Evolutionary conservation across 2,888 invertebrate species (phyloP), one percentile per base, ranked within the genome.

Genomic region (Epirrhoe alternata): DNA sequence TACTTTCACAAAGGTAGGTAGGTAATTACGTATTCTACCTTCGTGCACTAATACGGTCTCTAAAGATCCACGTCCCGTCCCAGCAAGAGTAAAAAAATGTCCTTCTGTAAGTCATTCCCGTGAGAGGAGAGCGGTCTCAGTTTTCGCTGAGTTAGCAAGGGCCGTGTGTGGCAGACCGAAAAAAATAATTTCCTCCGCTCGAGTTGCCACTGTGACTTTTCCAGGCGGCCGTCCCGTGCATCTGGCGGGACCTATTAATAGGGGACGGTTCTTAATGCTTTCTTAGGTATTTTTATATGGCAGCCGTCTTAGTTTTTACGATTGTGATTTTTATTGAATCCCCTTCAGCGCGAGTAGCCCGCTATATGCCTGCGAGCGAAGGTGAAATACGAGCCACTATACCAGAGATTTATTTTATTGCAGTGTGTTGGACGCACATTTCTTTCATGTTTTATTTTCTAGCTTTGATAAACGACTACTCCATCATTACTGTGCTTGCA

Each of bases 291-390:
- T 92, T 92, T 92, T 92, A 92, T 92, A 89, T 87, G 88, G 86
- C 85, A 81, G 84, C 85, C 89, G 84, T 85, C 86, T 88, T 88
- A 90, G 88, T 89, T 92, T 91, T 92, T 92, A 93, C 89, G 92
- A 92, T 89, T 89, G 89, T 89, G 92, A 91, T 90, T 92, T 92
- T 93, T 92, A 92, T 92, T 90, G 88, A 89, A 92, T 87, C 86
- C 81, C 85, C 81, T 81, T 82, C 82, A 83, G 79, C 78, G 72
- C 77, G 77, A 77, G 81, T 84, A 81, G 82, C 77, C 74, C 82
- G 80, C 82, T 81, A 79, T 83, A 80, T 81, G 86, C 82, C 84
- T 87, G 88, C 84, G 82, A 82, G 76, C 83, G 89, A 87, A 90
- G 85, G 87, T 91, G 87, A 91, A 88, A 90, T 92, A 93, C 86